These are phyloP conservation scores for Zaprionus nigranus DNA, from an alignment of 1,140 invertebrate species.

Conservation along the genomic window DNA sequence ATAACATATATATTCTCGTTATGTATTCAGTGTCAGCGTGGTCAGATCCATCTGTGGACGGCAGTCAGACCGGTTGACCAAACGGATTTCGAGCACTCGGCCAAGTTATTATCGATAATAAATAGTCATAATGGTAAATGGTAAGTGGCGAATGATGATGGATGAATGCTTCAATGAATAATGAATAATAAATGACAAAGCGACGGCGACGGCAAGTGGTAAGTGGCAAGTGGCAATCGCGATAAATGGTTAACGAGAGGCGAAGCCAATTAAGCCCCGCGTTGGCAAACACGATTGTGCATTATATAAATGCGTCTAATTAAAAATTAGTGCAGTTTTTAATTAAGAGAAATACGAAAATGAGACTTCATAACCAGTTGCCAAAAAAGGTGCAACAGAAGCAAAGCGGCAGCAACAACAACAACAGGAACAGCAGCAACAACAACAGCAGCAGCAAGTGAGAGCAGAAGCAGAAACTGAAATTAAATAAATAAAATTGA, in stretches of 20 bases:
- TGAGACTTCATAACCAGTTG: constrained; percentile 82
- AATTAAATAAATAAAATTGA: constrained; percentile 56
- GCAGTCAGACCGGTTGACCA: constrained; percentile 15
- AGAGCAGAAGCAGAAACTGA: constrained; percentile 44
- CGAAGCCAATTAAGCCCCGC: constrained; percentile 24
- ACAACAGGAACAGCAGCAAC: constrained; percentile 36
- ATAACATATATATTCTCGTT: not conserved
- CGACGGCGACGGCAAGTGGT: not conserved
- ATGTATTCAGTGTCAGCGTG: constrained; percentile 5
- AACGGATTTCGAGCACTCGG: not conserved
- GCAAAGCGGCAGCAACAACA: constrained; percentile 23
- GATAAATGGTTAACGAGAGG: constrained; percentile 30
- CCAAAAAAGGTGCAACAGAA: constrained; percentile 64
- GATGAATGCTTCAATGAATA: constrained; percentile 9
- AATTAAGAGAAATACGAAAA: constrained; percentile 79
- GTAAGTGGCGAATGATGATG: constrained; percentile 7
- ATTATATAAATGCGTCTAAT: constrained; percentile 62
- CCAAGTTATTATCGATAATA: constrained; percentile 34
- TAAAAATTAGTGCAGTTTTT: constrained; percentile 81
- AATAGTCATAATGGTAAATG: constrained; percentile 38
- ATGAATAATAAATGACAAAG: not conserved
- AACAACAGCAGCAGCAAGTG: constrained; percentile 26
- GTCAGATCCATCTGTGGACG: constrained; percentile 9
- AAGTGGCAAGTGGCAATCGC: constrained; percentile 10
- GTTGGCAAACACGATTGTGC: constrained; percentile 19